Evolutionary conservation across 2,797 vertebrate species (phyloP).

Genomic region (Poeciliopsis paucimaculata): DNA sequence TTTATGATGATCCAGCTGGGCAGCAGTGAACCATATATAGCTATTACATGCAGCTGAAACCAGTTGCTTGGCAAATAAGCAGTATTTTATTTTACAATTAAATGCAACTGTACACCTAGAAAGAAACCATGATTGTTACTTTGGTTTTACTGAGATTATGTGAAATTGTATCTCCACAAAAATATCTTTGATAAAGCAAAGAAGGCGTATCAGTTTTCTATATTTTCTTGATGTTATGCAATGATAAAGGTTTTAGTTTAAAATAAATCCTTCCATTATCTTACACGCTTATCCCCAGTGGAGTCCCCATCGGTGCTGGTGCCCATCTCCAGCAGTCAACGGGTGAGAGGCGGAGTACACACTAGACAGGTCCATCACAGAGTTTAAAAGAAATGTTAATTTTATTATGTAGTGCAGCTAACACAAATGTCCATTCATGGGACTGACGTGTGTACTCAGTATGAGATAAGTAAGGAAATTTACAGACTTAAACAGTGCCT

Average conservation of each 20-base stretch:
- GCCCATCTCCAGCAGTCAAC: too few species aligned
- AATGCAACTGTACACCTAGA: background rate
- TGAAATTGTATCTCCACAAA: background rate
- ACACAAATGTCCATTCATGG: background rate
- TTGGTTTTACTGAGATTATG: background rate
- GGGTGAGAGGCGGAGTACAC: too few species aligned
- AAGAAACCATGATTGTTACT: background rate
- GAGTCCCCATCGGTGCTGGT: too few species aligned
- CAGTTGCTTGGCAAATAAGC: background rate
- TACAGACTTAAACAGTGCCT: background rate
- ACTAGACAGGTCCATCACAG: too few species aligned
- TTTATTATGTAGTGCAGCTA: background rate
- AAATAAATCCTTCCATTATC: too few species aligned
- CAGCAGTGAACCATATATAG: background rate
- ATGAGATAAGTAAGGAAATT: background rate
- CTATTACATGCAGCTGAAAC: background rate
- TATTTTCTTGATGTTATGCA: background rate
- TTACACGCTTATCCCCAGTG: too few species aligned
- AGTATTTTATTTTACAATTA: background rate
- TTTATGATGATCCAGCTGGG: background rate
- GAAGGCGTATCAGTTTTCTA: background rate
- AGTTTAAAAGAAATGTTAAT: background rate
- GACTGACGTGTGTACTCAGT: background rate
- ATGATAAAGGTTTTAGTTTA: background rate
- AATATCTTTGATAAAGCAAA: background rate